A percentile compares a stretch with the other conserved stretches of the same genome.
Conservation (phyloP, 37 sponge, comb jelly and placozoan genomes). For the Axinella damicornis region DNA sequence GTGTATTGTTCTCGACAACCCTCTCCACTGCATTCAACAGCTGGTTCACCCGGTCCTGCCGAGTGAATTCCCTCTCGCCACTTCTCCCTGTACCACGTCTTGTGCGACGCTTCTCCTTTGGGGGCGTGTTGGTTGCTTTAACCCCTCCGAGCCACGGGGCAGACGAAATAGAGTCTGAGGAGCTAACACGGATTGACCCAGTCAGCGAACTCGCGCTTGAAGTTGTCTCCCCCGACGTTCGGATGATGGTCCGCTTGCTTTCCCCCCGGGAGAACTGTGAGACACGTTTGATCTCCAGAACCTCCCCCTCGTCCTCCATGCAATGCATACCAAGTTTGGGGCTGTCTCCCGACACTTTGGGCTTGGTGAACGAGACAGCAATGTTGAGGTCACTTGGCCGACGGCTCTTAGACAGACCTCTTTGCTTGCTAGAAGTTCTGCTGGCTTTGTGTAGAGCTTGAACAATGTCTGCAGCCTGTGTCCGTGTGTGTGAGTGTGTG, state of each 20-base stretch:
- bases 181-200: not conserved
- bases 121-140: not conserved
- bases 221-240: not conserved
- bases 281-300: slow-evolving; percentile 32
- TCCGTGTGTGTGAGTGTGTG: not conserved
- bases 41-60: slow-evolving; percentile 21
- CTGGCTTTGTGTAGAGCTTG: slow-evolving; percentile 38
- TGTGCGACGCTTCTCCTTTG: not conserved
- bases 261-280: not conserved
- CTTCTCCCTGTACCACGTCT: not conserved
- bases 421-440: slow-evolving; percentile 13
- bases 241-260: slow-evolving; percentile 1
- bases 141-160: not conserved
- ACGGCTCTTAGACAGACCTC: not conserved
- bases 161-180: slow-evolving; percentile 3
- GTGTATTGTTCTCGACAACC: slow-evolving; percentile 34
- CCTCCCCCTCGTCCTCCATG: slow-evolving; percentile 54
- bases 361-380: too few species aligned
- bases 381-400: too few species aligned
- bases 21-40: slow-evolving; percentile 29
- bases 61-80: slow-evolving; percentile 27
- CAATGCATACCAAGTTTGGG: not conserved
- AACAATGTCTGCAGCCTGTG: slow-evolving; percentile 53
- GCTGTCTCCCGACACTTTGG: not conserved
- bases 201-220: not conserved